Evolutionary conservation across 2,888 invertebrate genomes (phyloP).

Genomic region (Rutpela maculata): DNA sequence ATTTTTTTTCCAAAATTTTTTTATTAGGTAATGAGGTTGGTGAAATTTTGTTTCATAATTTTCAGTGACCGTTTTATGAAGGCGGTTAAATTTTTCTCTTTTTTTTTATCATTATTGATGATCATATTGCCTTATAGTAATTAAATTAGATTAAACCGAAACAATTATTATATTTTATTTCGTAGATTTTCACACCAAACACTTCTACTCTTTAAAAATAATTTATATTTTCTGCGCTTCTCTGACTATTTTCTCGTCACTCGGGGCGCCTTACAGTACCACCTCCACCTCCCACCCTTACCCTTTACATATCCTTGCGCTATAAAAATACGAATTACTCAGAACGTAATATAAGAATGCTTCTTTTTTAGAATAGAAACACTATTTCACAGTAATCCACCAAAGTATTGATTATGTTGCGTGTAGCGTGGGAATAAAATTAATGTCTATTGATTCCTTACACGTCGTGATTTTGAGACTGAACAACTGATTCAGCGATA

Average conservation of each 20-base stretch:
- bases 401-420: slow-evolving; percentile 27
- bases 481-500: background rate
- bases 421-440: slow-evolving; percentile 28
- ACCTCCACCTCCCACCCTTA: background rate
- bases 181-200: too few relatives aligned
- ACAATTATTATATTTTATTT: too few relatives aligned
- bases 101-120: too few relatives aligned
- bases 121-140: too few relatives aligned
- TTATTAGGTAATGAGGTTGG: too few relatives aligned
- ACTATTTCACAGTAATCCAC: slow-evolving; percentile 22
- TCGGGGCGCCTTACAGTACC: background rate
- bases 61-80: too few relatives aligned
- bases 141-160: too few relatives aligned
- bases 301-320: slow-evolving; percentile 13
- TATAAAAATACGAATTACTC: slow-evolving; percentile 31
- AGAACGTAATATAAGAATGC: slow-evolving; percentile 5
- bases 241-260: background rate
- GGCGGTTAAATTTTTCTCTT: too few relatives aligned
- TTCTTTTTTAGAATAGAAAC: slow-evolving; percentile 11
- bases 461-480: slow-evolving; percentile 15
- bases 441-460: slow-evolving; percentile 25
- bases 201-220: too few relatives aligned
- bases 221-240: too few relatives aligned
- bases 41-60: too few relatives aligned
- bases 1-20: too few relatives aligned